These are phyloP conservation scores for Ctenoplectra terminalis DNA, from an alignment of 1,140 invertebrate genomes.

Conservation along the genomic window DNA sequence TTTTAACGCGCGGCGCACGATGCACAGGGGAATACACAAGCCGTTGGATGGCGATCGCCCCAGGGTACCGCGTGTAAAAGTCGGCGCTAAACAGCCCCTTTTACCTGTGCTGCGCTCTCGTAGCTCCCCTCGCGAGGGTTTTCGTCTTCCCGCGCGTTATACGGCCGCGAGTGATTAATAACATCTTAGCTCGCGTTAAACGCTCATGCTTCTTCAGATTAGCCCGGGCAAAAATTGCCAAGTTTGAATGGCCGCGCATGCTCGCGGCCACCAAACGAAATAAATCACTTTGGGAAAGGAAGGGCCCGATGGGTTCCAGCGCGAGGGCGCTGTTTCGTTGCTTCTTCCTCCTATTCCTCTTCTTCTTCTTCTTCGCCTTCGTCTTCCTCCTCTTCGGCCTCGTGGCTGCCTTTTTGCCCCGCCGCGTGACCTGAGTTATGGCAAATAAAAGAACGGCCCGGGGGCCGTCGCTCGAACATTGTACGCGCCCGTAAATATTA, in stretches of 20 bases:
- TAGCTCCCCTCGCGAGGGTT: not conserved
- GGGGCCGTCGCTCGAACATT: conserved; percentile 33
- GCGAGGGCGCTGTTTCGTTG: conserved; percentile 51
- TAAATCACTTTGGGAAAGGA: conserved; percentile 67
- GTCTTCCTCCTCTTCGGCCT: not conserved
- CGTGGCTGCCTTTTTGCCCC: conserved; percentile 8
- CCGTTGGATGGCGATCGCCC: conserved; percentile 43
- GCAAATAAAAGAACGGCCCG: conserved; percentile 58
- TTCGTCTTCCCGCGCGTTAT: conserved; percentile 40
- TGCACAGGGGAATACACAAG: not conserved
- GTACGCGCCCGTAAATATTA: conserved; percentile 55
- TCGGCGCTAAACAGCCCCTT: conserved; percentile 61
- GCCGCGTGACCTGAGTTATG: conserved; percentile 57
- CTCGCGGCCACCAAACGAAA: conserved; percentile 61
- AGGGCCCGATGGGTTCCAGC: conserved; percentile 49
- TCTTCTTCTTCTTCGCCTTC: not conserved
- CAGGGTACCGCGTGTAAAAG: conserved; percentile 61
- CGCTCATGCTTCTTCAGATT: conserved; percentile 69
- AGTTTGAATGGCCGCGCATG: conserved; percentile 60
- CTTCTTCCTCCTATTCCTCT: conserved; percentile 12
- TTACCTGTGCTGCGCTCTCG: conserved; percentile 33
- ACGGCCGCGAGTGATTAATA: conserved; percentile 66
- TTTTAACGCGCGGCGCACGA: conserved; percentile 16
- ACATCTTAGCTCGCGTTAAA: conserved; percentile 68
- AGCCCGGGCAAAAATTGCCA: conserved; percentile 64